Evolutionary conservation across 2,888 invertebrate species (phyloP).

Genomic region (Rhimphoctona megacephalus): DNA sequence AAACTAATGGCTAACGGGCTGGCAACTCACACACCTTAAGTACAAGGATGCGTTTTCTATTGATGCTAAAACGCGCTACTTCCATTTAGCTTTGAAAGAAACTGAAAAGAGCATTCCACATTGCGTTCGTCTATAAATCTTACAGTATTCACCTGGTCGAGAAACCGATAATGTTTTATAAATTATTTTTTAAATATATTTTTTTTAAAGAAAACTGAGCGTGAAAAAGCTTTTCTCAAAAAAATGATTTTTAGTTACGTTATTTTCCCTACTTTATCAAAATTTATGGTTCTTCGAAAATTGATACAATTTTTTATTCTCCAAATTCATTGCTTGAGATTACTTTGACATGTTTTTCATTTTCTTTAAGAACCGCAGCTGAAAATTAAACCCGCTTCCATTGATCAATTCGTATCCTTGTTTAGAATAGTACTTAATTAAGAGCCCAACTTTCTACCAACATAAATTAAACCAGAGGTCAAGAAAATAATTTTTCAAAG

Average conservation of each 20-base stretch:
- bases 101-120: conserved; percentile 41
- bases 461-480: not conserved
- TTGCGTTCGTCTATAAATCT: not conserved
- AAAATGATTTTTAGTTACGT: not conserved
- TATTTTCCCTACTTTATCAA: not conserved
- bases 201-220: not conserved
- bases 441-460: not conserved
- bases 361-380: not conserved
- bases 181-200: conserved; percentile 1
- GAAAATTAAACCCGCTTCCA: not conserved
- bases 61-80: conserved; percentile 49
- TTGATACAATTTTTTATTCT: not conserved
- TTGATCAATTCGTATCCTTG: not conserved
- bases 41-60: conserved; percentile 38
- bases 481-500: not conserved
- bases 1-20: conserved; percentile 38
- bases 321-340: not conserved
- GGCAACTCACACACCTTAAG: conserved; percentile 11
- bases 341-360: too few species aligned
- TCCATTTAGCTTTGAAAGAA: conserved; percentile 41
- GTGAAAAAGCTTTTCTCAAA: not conserved
- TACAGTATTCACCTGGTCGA: not conserved
- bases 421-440: not conserved
- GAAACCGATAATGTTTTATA: not conserved
- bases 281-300: not conserved